phyloP scores from a whole-genome alignment of 2,888 invertebrate genomes.

The Nemurella pictetii region DNA sequence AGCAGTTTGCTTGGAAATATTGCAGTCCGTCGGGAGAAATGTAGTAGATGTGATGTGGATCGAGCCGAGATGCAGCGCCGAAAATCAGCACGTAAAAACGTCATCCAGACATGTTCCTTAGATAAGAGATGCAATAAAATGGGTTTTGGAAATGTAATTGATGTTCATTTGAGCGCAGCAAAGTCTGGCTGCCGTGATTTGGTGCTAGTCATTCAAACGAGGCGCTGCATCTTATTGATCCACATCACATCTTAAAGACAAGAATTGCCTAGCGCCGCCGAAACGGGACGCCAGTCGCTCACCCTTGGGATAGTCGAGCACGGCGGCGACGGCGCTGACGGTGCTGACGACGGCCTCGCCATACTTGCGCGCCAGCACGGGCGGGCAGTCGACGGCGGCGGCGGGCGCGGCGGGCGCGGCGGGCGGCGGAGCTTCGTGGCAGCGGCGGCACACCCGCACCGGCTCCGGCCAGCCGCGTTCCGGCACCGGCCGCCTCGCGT shows the following conservation, averaged over 20 bases:
- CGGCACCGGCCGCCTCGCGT: slow-evolving; percentile 68
- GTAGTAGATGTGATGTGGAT: no score
- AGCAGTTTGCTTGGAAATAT: no score
- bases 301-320: slow-evolving; percentile 75
- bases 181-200: no score
- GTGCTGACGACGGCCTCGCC: slow-evolving; percentile 75
- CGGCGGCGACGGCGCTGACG: slow-evolving; percentile 68
- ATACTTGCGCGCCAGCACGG: slow-evolving; percentile 62
- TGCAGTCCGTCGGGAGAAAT: no score
- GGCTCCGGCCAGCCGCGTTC: slow-evolving; percentile 70
- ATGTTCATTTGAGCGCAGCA: no score
- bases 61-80: no score
- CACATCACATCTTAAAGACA: background rate
- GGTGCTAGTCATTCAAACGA: no score
- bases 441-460: slow-evolving; percentile 74
- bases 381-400: slow-evolving; percentile 46
- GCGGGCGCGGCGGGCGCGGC: slow-evolving; percentile 60
- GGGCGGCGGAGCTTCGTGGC: slow-evolving; percentile 53
- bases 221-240: no score
- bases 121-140: no score
- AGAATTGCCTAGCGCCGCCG: background rate
- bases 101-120: no score
- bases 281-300: slow-evolving; percentile 42
- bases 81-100: no score
- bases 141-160: no score